Evolutionary conservation across 1,140 invertebrate species (phyloP).

Genomic region (Bactericera cockerelli): DNA sequence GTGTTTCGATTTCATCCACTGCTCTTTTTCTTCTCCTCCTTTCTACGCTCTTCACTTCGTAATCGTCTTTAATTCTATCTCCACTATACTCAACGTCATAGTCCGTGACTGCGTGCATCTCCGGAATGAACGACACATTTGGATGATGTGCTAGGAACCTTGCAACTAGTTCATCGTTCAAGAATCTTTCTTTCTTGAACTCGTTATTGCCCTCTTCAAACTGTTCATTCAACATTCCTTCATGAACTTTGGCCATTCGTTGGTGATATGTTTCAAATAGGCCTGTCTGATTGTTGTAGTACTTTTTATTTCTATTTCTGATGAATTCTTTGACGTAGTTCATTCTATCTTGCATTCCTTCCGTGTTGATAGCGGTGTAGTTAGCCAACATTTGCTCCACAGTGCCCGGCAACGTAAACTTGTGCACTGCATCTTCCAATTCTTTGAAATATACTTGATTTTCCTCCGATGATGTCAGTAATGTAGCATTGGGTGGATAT

Average conservation of each 20-base stretch:
- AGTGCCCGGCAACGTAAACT: background rate
- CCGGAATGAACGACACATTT: background rate
- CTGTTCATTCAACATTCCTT: background rate
- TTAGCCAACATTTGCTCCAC: background rate
- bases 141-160: background rate
- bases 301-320: background rate
- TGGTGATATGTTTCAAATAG: background rate
- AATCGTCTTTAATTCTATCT: constrained; percentile 1
- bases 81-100: background rate
- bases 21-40: background rate
- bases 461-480: background rate
- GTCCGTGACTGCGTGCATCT: background rate
- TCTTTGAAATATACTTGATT: background rate
- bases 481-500: background rate
- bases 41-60: background rate
- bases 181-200: background rate
- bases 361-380: background rate
- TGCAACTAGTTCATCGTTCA: background rate
- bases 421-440: background rate
- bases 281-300: background rate
- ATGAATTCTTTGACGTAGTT: background rate
- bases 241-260: background rate
- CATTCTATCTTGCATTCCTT: background rate
- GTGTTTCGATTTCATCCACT: background rate
- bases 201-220: background rate